These are phyloP conservation scores for Drosophila atroscutellata DNA, from an alignment of 2,888 invertebrate species.

Conservation along the genomic window DNA sequence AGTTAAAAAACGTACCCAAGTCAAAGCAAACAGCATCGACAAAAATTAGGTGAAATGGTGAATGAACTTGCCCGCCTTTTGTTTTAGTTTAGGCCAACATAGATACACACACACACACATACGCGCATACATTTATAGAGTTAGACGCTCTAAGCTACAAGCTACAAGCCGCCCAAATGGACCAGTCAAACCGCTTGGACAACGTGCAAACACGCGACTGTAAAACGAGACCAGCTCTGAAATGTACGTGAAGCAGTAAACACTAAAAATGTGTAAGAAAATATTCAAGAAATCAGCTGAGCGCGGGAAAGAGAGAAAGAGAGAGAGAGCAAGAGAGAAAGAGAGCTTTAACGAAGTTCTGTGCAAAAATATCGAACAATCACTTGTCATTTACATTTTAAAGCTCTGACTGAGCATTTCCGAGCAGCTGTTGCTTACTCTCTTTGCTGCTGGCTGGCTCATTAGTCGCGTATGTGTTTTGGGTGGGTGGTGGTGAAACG, in stretches of 20 bases:
- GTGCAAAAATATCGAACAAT: conserved; percentile 24
- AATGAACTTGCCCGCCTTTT: conserved; percentile 69
- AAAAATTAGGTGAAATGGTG: conserved; percentile 75
- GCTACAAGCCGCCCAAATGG: conserved; percentile 40
- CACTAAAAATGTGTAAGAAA: conserved; percentile 5
- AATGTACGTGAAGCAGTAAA: conserved; percentile 27
- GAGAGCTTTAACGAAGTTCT: not conserved
- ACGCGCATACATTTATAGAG: not conserved
- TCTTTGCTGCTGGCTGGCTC: conserved; percentile 3
- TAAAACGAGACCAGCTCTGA: conserved; percentile 62
- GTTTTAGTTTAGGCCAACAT: conserved; percentile 52
- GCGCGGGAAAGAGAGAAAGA: not conserved
- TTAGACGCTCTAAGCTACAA: conserved; percentile 19
- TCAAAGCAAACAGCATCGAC: conserved; percentile 47
- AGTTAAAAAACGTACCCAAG: conserved; percentile 33
- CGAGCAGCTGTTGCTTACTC: conserved; percentile 1
- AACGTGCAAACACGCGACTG: conserved; percentile 55
- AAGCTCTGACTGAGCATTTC: conserved; percentile 31
- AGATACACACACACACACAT: conserved; percentile 12
- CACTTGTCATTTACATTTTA: conserved; percentile 31
- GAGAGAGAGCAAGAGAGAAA: not conserved
- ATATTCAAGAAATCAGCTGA: conserved; percentile 39
- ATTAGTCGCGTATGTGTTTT: conserved; percentile 13
- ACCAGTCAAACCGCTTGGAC: conserved; percentile 69
- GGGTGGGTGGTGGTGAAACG: conserved; percentile 21